Percentiles rank a stretch among this genome's conserved stretches.
phyloP scores from a whole-genome alignment of 2,888 invertebrate species.

The Drosophila niveifrons region DNA sequence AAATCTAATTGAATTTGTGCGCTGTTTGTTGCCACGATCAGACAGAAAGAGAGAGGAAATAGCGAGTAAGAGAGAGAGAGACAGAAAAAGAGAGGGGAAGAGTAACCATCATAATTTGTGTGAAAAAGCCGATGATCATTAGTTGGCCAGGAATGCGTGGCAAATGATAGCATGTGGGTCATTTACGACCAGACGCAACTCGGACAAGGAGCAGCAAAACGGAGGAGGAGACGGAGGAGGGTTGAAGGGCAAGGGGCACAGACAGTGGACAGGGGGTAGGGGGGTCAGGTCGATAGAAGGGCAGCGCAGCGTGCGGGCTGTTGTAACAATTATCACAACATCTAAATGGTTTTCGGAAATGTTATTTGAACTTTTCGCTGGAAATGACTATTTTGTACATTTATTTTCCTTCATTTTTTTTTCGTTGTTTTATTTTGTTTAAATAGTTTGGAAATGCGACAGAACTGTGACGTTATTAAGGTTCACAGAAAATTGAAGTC shows the following conservation, averaged over 20 bases:
- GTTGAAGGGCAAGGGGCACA: neutral
- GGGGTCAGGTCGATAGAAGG: neutral
- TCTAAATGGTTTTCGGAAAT: constrained; percentile 78
- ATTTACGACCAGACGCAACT: constrained; percentile 39
- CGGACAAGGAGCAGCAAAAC: constrained; percentile 37
- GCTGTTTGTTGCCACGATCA: constrained; percentile 51
- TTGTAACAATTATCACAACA: constrained; percentile 72
- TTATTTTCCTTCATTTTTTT: neutral
- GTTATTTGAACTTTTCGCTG: constrained; percentile 67
- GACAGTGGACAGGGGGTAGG: neutral
- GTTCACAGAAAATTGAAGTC: constrained; percentile 22
- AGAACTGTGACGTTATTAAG: constrained; percentile 38
- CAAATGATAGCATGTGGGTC: constrained; percentile 74
- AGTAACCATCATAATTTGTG: constrained; percentile 59
- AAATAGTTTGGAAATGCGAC: constrained; percentile 33
- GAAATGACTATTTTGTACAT: constrained; percentile 31
- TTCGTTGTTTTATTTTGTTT: neutral
- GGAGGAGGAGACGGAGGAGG: constrained; percentile 3
- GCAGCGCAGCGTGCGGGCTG: constrained; percentile 40
- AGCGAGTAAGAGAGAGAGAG: neutral
- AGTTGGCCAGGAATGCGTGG: constrained; percentile 64
- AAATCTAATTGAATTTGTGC: constrained; percentile 79
- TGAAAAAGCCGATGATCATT: constrained; percentile 49
- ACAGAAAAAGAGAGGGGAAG: neutral
- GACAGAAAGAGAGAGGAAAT: neutral